phyloP scores from a whole-genome alignment of 2,888 invertebrate species.

The Gisinianus flammeolus region DNA sequence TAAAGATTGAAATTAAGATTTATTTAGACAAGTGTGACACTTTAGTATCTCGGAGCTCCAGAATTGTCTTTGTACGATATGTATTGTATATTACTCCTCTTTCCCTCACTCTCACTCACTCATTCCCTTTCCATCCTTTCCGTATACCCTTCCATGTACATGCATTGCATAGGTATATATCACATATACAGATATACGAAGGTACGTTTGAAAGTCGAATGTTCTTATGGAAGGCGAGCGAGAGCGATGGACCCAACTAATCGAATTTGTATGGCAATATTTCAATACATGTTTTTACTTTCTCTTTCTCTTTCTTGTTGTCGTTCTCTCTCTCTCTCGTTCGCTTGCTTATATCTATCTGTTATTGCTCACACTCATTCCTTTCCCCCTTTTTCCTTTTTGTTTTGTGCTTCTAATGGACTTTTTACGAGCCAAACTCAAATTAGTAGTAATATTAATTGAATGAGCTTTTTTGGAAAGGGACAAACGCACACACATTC shows the following conservation, averaged over 20 bases:
- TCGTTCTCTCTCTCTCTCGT: not conserved
- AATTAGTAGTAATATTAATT: conserved; percentile 16
- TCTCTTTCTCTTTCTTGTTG: too few relatives aligned
- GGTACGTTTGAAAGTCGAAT: not conserved
- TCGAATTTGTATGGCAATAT: conserved; percentile 30
- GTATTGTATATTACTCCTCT: not conserved
- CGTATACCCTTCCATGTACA: not conserved
- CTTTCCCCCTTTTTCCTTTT: not conserved
- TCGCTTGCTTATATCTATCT: not conserved
- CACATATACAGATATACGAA: too few relatives aligned
- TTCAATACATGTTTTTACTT: conserved; percentile 1
- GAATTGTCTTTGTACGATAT: not conserved
- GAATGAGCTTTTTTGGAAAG: conserved; percentile 6
- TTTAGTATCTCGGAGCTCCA: conserved; percentile 19
- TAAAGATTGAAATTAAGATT: conserved; percentile 28
- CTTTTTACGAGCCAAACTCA: conserved; percentile 1
- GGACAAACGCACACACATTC: not conserved
- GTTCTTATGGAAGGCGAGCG: not conserved
- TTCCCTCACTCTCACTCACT: not conserved
- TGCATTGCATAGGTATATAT: not conserved
- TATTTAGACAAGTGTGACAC: conserved; percentile 23
- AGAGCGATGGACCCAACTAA: conserved; percentile 19
- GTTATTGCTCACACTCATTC: not conserved
- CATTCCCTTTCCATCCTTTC: not conserved
- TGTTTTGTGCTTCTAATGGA: conserved; percentile 2